Evolutionary conservation across 2,113 vertebrate species (phyloP).

Genomic region (Microcebus tavaratra): DNA sequence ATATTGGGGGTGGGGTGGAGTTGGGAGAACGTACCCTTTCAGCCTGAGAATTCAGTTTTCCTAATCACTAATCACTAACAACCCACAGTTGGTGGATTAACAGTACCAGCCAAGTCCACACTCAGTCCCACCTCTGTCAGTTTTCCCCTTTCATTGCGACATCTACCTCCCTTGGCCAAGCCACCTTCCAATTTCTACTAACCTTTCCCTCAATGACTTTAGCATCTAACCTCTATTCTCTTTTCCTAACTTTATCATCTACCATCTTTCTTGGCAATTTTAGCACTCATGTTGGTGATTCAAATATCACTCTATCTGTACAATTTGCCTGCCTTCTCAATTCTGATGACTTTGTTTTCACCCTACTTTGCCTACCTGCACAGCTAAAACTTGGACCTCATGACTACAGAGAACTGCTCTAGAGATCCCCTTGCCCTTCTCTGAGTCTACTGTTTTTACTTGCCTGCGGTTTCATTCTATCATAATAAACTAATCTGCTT

Average conservation of each 20-base stretch:
- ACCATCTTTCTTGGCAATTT: background rate
- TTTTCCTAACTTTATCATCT: background rate
- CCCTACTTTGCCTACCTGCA: background rate
- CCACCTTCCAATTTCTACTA: background rate
- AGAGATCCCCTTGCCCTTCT: background rate
- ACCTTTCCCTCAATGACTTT: background rate
- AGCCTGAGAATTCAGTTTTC: background rate
- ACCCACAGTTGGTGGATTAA: background rate
- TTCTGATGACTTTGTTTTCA: background rate
- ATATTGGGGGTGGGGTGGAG: background rate
- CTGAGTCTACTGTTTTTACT: background rate
- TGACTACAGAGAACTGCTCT: background rate
- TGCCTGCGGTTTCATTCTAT: background rate
- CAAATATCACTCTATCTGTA: background rate
- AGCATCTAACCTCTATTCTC: background rate
- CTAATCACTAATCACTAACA: background rate
- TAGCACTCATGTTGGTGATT: background rate
- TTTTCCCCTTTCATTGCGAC: background rate
- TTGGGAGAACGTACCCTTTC: background rate
- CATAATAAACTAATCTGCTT: background rate
- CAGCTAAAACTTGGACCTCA: background rate
- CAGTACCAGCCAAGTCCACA: background rate
- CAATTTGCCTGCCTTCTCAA: background rate
- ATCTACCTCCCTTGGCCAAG: background rate
- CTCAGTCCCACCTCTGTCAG: background rate